A percentile compares a stretch with the other conserved stretches of the same genome.
Conservation (phyloP, 37 sponge, comb jelly and placozoan species). For the Geodia barretti region DNA sequence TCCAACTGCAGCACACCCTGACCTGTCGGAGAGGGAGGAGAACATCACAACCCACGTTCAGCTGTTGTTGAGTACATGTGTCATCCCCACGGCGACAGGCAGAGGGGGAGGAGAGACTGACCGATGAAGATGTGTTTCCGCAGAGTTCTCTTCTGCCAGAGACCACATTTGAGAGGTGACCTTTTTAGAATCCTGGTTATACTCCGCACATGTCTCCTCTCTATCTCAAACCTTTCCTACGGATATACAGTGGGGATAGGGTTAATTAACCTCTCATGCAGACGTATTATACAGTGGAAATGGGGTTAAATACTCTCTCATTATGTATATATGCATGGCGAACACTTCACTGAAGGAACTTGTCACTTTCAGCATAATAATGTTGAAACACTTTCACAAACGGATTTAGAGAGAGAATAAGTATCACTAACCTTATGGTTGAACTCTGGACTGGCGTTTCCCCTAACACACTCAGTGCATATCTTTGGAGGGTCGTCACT, state of each 20-base stretch:
- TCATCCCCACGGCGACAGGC: not conserved
- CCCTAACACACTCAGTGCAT: constrained; percentile 36
- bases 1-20: constrained; percentile 56
- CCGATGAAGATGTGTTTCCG: constrained; percentile 63
- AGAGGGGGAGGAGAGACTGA: too few species aligned
- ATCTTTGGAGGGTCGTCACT: constrained; percentile 49
- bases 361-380: not conserved
- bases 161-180: constrained; percentile 57
- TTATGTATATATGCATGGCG: not conserved
- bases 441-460: constrained; percentile 72
- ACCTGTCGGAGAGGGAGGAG: constrained; percentile 12
- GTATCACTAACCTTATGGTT: not conserved
- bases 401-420: too few species aligned
- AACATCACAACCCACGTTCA: not conserved
- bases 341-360: too few species aligned
- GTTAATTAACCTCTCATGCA: too few species aligned
- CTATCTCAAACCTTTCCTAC: constrained; percentile 69
- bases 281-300: too few species aligned
- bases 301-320: too few species aligned
- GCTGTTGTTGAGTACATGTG: not conserved
- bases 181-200: constrained; percentile 76
- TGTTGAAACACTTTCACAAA: not conserved
- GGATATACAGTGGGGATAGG: too few species aligned
- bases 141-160: constrained; percentile 62
- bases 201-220: constrained; percentile 72